Evolutionary conservation across 2,113 vertebrate species (phyloP), one percentile per base, ranked within the genome.

Genomic region (Psophia crepitans): DNA sequence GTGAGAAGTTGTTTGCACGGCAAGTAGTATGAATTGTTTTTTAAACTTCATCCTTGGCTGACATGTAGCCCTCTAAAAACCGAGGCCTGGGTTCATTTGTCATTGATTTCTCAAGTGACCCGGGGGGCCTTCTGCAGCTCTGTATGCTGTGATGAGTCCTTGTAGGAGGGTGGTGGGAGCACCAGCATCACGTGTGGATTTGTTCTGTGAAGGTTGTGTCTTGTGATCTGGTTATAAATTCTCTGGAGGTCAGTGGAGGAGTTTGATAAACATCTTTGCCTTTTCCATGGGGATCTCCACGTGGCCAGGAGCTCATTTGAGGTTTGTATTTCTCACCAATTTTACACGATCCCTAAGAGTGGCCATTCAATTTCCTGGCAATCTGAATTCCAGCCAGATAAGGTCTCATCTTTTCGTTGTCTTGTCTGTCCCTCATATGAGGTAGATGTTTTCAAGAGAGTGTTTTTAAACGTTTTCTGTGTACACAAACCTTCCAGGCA

Each of bases 91-190:
- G 2, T 80, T 11, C 32, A 3, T 91, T 83, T 83, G 8, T 54
- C 12, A 4, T 28, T 49, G 69, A 28, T 70, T 66, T 91, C 19
- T 70, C 14, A 19, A 43, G 76, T 77, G 27, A 17, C n/a, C 14
- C 0, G 0, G 26, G 71, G 48, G 66, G 30, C 22, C 58, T 0
- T 0, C 33, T 64, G 80, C n/a, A 61, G 44, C 54, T 77, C 32
- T 48, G 49, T 71, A 26, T 37, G 27, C 57, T 58, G 37, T 83
- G 41, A 32, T 27, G 19, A 21, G 6, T 73, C 69, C 54, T 22
- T 61, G 64, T 61, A 39, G n/a, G 63, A 69, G 49, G 5, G 32
- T 54, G 51, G 12, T 18, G 19, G 37, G 64, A 87, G 20, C 54
- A 61, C 28, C 41, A 46, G 26, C 58, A 54, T 53, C 39, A n/a